A percentile compares a stretch with the other conserved stretches of the same genome.
phyloP scores from a whole-genome alignment of 2,797 vertebrate species.

The Coreius guichenoti region DNA sequence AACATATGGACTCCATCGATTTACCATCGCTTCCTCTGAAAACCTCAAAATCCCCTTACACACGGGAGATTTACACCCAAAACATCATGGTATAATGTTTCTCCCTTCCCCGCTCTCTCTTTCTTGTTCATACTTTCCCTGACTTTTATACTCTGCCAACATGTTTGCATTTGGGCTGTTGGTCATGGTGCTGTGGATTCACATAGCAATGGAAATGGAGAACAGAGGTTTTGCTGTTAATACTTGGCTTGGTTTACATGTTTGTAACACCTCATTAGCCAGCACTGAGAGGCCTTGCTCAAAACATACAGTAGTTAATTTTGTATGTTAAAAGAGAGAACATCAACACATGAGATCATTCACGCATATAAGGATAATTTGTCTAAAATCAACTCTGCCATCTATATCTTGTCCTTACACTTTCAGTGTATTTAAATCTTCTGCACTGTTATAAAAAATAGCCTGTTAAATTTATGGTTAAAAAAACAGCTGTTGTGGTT shows the following conservation, averaged over 20 bases:
- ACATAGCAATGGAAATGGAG: constrained; percentile 52
- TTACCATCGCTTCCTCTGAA: constrained; percentile 53
- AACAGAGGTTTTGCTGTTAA: constrained; percentile 60
- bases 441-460: neutral
- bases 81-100: constrained; percentile 55
- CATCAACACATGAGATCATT: constrained; percentile 19
- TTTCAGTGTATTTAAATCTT: neutral
- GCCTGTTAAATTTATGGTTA: neutral
- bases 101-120: constrained; percentile 35
- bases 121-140: constrained; percentile 8
- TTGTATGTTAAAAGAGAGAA: constrained; percentile 40
- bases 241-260: constrained; percentile 69
- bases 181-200: constrained; percentile 62
- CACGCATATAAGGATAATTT: constrained; percentile 7
- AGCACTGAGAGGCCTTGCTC: constrained; percentile 37
- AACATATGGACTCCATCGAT: constrained; percentile 67
- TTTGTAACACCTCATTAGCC: constrained; percentile 65
- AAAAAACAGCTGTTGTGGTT: neutral
- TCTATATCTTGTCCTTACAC: neutral
- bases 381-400: neutral
- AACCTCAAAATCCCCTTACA: constrained; percentile 48
- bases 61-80: constrained; percentile 62
- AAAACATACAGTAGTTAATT: constrained; percentile 38
- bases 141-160: constrained; percentile 53
- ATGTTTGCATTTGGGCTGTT: constrained; percentile 60